phyloP scores from a whole-genome alignment of 2,797 vertebrate genomes.

The Spinibarbus caldwelli region DNA sequence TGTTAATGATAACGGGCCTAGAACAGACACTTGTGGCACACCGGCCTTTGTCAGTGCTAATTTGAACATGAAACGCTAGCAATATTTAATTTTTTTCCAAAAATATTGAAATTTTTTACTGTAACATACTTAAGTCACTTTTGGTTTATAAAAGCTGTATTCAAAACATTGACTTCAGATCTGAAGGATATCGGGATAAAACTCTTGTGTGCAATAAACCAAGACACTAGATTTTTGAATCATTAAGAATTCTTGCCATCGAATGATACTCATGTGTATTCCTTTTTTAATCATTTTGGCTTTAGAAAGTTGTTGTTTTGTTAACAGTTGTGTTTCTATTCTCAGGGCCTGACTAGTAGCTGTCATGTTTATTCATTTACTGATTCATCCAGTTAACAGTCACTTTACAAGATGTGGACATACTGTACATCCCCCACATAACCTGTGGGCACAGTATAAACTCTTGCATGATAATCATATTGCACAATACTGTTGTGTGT shows the following conservation, averaged over 20 bases:
- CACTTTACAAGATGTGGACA: constrained; percentile 12
- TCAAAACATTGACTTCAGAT: neutral
- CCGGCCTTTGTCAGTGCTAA: too few relatives aligned
- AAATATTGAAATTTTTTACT: too few relatives aligned
- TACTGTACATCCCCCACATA: constrained; percentile 22
- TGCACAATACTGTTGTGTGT: neutral
- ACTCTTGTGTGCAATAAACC: neutral
- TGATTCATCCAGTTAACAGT: constrained; percentile 15
- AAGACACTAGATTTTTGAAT: neutral
- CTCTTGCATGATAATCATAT: neutral
- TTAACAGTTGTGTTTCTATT: constrained; percentile 4
- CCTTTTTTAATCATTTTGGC: neutral
- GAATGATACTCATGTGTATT: neutral
- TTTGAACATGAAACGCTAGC: too few relatives aligned
- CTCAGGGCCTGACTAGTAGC: constrained; percentile 3
- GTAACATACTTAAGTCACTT: neutral
- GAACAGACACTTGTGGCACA: too few relatives aligned
- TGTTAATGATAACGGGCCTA: too few relatives aligned
- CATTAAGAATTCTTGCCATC: neutral
- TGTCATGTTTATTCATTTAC: constrained; percentile 28
- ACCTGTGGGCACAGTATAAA: constrained; percentile 25
- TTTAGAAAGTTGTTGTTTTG: neutral
- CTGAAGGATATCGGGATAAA: neutral
- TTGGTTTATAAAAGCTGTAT: neutral
- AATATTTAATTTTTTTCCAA: too few relatives aligned